Conservation (phyloP, 2,888 invertebrate genomes). For the Lithodes maja region DNA sequence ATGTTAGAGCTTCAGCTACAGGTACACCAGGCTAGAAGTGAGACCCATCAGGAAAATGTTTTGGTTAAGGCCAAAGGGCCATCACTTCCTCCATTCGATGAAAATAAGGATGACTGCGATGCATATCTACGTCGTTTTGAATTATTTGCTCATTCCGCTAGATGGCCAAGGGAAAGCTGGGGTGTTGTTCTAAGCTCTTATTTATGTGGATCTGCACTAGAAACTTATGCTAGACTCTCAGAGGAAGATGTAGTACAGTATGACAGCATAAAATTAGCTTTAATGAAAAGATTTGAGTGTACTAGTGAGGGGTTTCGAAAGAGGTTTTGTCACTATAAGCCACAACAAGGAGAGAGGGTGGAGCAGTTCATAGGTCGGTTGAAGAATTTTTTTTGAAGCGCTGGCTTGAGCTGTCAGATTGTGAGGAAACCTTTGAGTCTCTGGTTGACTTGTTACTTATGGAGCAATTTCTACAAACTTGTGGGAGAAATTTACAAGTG, state of each 20-base stretch:
- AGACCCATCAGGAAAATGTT: background rate
- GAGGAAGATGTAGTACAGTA: conserved; percentile 13
- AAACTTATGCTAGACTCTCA: background rate
- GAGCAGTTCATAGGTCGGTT: background rate
- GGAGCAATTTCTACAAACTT: background rate
- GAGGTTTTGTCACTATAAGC: background rate
- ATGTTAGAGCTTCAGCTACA: background rate
- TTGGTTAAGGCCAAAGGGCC: conserved; percentile 7
- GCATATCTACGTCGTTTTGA: conserved; percentile 7
- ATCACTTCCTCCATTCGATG: background rate
- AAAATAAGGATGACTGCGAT: conserved; percentile 10
- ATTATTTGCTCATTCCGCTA: conserved; percentile 3
- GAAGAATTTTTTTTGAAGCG: background rate
- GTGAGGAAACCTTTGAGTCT: background rate
- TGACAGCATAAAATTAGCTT: conserved; percentile 3
- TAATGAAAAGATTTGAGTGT: conserved; percentile 11
- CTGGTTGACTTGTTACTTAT: background rate
- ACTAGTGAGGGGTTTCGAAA: background rate
- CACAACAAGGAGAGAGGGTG: background rate
- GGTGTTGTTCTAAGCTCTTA: conserved; percentile 6
- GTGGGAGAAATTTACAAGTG: background rate
- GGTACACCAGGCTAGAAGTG: background rate
- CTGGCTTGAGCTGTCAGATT: background rate
- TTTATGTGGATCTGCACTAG: conserved; percentile 2
- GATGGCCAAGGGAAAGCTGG: background rate